Evolutionary conservation across 2,888 invertebrate species (phyloP), one percentile per base, ranked within the genome.

Genomic region (Himalopsyche tibetana): DNA sequence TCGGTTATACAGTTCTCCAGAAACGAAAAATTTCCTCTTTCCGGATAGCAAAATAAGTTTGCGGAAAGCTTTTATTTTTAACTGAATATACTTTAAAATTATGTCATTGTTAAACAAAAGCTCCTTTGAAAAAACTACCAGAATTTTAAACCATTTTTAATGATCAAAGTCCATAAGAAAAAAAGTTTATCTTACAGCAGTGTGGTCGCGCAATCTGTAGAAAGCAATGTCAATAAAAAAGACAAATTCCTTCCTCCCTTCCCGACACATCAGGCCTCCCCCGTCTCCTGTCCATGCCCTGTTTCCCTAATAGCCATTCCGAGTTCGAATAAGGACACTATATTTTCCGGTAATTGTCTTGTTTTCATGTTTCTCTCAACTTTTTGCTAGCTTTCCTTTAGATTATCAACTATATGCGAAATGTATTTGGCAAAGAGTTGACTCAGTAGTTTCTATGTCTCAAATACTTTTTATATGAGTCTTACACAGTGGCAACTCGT

Each of bases 321-420:
- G 88, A 84, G 86, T 86, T 87, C 87, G 85, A 87, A 86, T 88
- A 87, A 87, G 88, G 88, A 88, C 86, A 88, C 88, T 87, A 87
- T 88, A 88, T 88, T 86, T 87, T 84, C 87, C 84, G 86, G 87
- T 88, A 88, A 88, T 88, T 88, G 87, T 88, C 88, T 87, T 88
- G 88, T 88, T 88, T 88, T 88, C 87, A 86, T 88, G 87, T 87
- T 88, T 88, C 85, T 85, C 87, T 88, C 87, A 85, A 88, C 86
- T 88, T 88, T 88, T 88, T 88, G 87, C 87, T 79, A n/a, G 87
- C 84, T 84, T 83, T 87, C 83, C 85, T 83, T 82, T 82, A 86
- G 87, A 88, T 87, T 88, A 87, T 87, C 87, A 85, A 86, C 36
- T 82, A 83, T 38, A 42, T 74, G 81, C 83, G 55, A 56, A 82